These are phyloP conservation scores for Drosophila melanogaster DNA, from an alignment of 1,140 invertebrate genomes.

Conservation along the genomic window Release_6_plus_ISO1_MT NT_037436.4:14109001-14109500, in stretches of 20 bases:
- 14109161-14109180: slow-evolving; percentile 13
- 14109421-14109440: slow-evolving; percentile 4
- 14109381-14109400: neutral
- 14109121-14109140: slow-evolving; percentile 18
- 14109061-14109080: slow-evolving; percentile 8
- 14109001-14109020: too few species aligned
- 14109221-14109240: slow-evolving; percentile 54
- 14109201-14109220: slow-evolving; percentile 51
- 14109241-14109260: slow-evolving; percentile 15
- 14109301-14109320: slow-evolving; percentile 9
- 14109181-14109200: slow-evolving; percentile 33
- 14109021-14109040: too few species aligned
- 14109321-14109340: slow-evolving; percentile 2
- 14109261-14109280: slow-evolving; percentile 48
- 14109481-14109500: neutral
- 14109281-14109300: slow-evolving; percentile 16
- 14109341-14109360: slow-evolving; percentile 51
- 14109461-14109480: slow-evolving; percentile 5
- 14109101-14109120: slow-evolving; percentile 50
- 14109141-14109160: slow-evolving; percentile 26
- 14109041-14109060: neutral
- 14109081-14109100: slow-evolving; percentile 46
- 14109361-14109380: slow-evolving; percentile 4
- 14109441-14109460: slow-evolving; percentile 9
- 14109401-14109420: slow-evolving; percentile 21